Conservation (phyloP, 2,888 invertebrate species). For the Hyles lineata region DNA sequence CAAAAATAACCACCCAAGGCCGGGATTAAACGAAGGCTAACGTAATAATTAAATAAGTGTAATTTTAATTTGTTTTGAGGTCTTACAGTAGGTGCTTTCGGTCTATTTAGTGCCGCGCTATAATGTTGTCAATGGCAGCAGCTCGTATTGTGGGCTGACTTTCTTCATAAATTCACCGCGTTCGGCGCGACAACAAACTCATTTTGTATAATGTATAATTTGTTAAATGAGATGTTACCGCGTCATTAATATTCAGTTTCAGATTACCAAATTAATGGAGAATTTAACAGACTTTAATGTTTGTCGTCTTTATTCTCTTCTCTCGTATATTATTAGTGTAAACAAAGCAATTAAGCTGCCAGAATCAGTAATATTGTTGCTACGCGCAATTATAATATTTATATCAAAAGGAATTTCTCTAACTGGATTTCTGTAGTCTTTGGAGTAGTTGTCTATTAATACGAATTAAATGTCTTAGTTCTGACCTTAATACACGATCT, state of each 20-base stretch:
- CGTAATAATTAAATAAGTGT: neutral
- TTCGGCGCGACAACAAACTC: neutral
- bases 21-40: neutral
- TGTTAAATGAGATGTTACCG: constrained; percentile 10
- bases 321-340: neutral
- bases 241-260: constrained; percentile 19
- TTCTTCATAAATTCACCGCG: neutral
- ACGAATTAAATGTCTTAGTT: no score
- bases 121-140: neutral
- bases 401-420: neutral
- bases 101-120: neutral
- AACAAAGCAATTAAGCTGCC: neutral
- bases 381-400: neutral
- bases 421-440: no score
- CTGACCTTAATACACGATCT: no score
- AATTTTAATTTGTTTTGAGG: constrained; percentile 13
- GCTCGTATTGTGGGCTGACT: neutral
- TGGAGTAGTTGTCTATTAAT: no score
- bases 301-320: constrained; percentile 7
- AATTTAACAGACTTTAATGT: constrained; percentile 22
- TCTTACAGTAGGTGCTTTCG: neutral
- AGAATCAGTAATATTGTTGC: neutral
- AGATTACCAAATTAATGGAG: constrained; percentile 24
- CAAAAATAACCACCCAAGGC: neutral
- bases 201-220: constrained; percentile 9